Evolutionary conservation across 2,888 invertebrate genomes (phyloP).

Genomic region (Dasypolia templi): DNA sequence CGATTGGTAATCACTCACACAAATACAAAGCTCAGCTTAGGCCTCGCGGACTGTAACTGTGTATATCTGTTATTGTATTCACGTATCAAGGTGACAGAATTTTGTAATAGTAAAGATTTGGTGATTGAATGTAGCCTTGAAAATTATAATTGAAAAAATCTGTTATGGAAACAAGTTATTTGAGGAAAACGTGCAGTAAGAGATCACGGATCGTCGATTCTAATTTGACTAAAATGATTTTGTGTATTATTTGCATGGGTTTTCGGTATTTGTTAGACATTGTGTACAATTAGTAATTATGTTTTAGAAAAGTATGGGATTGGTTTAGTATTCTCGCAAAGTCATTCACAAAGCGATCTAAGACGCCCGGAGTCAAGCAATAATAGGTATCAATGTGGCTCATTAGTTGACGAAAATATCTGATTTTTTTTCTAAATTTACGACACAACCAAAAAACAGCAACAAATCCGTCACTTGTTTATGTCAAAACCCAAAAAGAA

Average conservation of each 20-base stretch:
- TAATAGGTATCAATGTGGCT: background rate
- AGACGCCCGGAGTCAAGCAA: background rate
- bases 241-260: background rate
- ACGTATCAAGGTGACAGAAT: background rate
- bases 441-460: background rate
- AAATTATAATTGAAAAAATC: constrained; percentile 4
- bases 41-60: too few species aligned
- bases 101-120: constrained; percentile 1
- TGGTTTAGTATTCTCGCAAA: background rate
- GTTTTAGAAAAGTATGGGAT: background rate
- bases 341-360: background rate
- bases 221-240: background rate
- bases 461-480: background rate
- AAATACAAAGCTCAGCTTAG: too few species aligned
- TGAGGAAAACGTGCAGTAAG: background rate
- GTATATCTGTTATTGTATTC: background rate
- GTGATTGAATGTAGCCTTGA: constrained; percentile 4
- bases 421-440: background rate
- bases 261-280: background rate
- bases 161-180: constrained; percentile 1
- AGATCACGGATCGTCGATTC: background rate
- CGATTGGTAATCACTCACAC: too few species aligned
- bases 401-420: background rate
- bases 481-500: constrained; percentile 6
- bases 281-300: background rate